phyloP scores from a whole-genome alignment of 2,888 invertebrate genomes.

The Drosophila hamatofila region DNA sequence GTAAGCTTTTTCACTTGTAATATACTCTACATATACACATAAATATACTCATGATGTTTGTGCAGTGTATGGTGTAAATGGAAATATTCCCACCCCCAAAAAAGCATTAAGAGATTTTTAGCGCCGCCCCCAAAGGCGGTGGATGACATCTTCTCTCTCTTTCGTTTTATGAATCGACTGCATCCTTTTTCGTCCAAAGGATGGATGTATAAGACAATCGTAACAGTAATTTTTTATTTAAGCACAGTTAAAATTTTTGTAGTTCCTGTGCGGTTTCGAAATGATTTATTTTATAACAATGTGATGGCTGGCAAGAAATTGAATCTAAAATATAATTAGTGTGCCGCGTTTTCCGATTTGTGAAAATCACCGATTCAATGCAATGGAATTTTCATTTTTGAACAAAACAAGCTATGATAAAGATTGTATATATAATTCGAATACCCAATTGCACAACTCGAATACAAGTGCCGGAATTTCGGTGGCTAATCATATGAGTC shows the following conservation, averaged over 20 bases:
- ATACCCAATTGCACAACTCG: constrained; percentile 57
- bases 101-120: constrained; percentile 32
- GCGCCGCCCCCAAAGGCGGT: constrained; percentile 68
- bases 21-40: neutral
- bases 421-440: constrained; percentile 78
- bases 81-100: constrained; percentile 67
- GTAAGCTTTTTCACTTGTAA: neutral
- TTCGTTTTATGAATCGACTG: constrained; percentile 47
- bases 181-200: constrained; percentile 66
- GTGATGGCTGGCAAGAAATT: constrained; percentile 51
- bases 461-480: constrained; percentile 55
- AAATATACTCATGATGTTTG: constrained; percentile 3
- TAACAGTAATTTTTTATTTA: constrained; percentile 76
- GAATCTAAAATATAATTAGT: constrained; percentile 45
- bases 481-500: constrained; percentile 72
- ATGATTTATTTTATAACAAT: constrained; percentile 55
- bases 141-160: constrained; percentile 64
- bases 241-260: constrained; percentile 65
- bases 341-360: constrained; percentile 31
- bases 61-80: constrained; percentile 41
- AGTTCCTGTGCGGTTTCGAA: constrained; percentile 55
- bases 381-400: constrained; percentile 83
- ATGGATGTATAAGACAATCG: constrained; percentile 63
- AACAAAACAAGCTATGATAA: constrained; percentile 81
- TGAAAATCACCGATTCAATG: constrained; percentile 35